Conservation (phyloP, 1,140 invertebrate genomes). For the Delia radicum region DNA sequence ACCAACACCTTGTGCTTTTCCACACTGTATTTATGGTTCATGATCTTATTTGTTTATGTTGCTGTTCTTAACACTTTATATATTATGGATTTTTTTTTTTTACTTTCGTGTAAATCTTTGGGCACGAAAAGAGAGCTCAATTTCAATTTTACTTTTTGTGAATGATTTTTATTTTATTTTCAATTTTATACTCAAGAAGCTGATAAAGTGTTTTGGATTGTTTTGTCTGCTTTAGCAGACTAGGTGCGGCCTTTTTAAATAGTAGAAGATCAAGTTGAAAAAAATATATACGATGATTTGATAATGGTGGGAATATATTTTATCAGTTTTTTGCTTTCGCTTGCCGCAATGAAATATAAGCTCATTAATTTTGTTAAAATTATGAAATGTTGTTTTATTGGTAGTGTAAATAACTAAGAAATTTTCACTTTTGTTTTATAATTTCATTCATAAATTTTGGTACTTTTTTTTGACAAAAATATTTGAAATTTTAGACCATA, state of each 20-base stretch:
- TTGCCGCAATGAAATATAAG: constrained; percentile 10
- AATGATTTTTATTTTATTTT: too few relatives aligned
- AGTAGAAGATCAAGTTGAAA: not conserved
- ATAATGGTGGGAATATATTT: not conserved
- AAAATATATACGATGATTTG: not conserved
- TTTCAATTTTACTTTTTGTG: not conserved
- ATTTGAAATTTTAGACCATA: not conserved
- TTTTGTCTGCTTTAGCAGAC: not conserved
- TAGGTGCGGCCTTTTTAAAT: not conserved
- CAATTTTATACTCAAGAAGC: not conserved
- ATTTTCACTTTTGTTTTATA: not conserved
- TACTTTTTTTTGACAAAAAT: not conserved
- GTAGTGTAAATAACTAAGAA: not conserved
- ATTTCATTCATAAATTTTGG: not conserved
- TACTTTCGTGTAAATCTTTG: not conserved
- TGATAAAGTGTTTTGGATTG: not conserved
- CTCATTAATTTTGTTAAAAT: not conserved
- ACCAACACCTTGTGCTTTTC: not conserved
- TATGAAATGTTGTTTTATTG: not conserved
- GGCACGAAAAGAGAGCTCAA: not conserved
- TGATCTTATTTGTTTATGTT: not conserved
- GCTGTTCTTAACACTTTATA: not conserved
- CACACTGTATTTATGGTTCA: not conserved
- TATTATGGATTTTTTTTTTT: not conserved
- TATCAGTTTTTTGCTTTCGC: not conserved